Base-by-base conservation (phyloP, 2,888 invertebrate genomes). In the Conomelus anceps region DNA sequence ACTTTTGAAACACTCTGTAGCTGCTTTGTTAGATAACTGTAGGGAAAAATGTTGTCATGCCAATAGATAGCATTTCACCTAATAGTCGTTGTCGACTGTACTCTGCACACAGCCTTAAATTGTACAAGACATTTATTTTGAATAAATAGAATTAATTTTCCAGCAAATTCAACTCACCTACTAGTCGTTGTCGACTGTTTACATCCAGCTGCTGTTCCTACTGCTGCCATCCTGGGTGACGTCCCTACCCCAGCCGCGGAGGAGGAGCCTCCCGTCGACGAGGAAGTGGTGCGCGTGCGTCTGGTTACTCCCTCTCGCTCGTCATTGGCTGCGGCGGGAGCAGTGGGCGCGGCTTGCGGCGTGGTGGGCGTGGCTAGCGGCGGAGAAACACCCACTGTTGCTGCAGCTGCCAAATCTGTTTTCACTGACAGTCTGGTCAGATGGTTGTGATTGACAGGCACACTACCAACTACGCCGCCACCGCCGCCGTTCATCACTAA, bases 401-500 rank as follows among this genome's bases (percentile, higher is more conserved):
- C 34, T 17, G 34, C 63, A 20, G 20, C n/a, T 7, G 63, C 63
- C 63, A 63, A n/a, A 34, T 91, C 91, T 29, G 89, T 90, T 85
- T 89, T 90, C 17, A 91, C 90, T 13, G 90, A 89, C 20, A 89
- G 87, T 85, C 90, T 88, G 6, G 90, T 90, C 13, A 88, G 84
- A 26, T 90, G 90, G 22, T 88, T 89, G 88, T 91, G 90, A 41
- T 90, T 91, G 34, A 90, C 84, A 13, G 91, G n/a, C n/a, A n/a
- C n/a, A n/a, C n/a, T n/a, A n/a, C n/a, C n/a, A n/a, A n/a, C n/a
- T 92, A 84, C 92, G 91, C 87, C 91, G 91, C 0, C 92, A 91
- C 92, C 92, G 88, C 86, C 86, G 89, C 24, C 85, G 84, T 22
- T 22, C 13, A 41, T 24, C 85, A 88, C 9, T 23, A 87, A 17